Conservation (phyloP, 2,113 vertebrate species). For the Burhinus oedicnemus region DNA sequence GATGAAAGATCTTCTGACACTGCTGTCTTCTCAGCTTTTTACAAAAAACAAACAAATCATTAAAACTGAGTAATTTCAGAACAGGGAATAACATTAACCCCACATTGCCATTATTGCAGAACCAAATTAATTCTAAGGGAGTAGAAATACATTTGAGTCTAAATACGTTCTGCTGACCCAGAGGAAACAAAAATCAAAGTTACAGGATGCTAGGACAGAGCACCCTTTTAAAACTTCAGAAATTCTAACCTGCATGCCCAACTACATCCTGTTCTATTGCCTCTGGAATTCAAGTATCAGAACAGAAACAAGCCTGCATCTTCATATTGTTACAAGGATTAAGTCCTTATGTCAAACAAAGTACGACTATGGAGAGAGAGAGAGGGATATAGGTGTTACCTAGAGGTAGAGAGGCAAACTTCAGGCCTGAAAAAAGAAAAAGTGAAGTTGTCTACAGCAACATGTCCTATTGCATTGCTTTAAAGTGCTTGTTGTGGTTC, state of each 20-base stretch:
- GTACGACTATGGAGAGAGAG: rapidly evolving
- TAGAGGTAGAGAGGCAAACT: background rate
- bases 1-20: constrained; percentile 48
- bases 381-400: background rate
- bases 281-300: background rate
- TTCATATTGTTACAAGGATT: background rate
- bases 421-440: background rate
- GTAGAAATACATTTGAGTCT: background rate
- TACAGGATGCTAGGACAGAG: background rate
- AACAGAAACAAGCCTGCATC: background rate
- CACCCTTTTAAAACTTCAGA: background rate
- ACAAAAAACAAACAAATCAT: constrained; percentile 19
- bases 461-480: background rate
- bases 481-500: background rate
- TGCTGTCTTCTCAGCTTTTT: constrained; percentile 63
- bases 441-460: background rate
- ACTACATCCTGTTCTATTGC: background rate
- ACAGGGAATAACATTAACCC: background rate
- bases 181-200: background rate
- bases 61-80: background rate
- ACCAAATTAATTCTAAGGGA: background rate
- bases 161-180: background rate
- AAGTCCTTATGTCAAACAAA: background rate
- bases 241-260: background rate
- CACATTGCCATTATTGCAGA: background rate